Evolutionary conservation across 2,888 invertebrate genomes (phyloP), one percentile per base, ranked within the genome.

Genomic region (Clunio marinus): DNA sequence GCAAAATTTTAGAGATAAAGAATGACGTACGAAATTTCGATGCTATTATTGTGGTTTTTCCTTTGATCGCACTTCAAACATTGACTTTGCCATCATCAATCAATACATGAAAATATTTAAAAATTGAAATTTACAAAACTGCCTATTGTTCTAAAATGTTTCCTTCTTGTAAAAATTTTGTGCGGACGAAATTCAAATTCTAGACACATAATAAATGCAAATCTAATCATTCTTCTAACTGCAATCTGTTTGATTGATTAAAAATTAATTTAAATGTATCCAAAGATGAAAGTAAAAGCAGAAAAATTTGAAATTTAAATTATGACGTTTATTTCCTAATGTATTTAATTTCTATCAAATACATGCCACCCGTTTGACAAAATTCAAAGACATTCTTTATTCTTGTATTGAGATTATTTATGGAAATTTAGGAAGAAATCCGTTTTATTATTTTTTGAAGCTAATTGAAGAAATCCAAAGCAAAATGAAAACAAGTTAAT

Each of bases 241-340:
- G 20, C 20, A 27, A 27, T 8, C 57, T 15, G 15, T 62, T 57
- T 46, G 46, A 63, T 63, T 45, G 63, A 63, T 45, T 27, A 51
- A 17, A 20, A 28, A 65, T 46, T 41, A 45, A 63, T 35, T 63
- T 41, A 13, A 45, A 63, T 27, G 24, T n/a, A 66, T 63, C 25
- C 28, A 24, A 37, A 20, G 37, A 22, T 2, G 17, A 15, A 17
- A 5, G 59, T 22, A 27, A 27, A 28, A n/a, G 57, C 25, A 22
- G 25, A 32, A 22, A 66, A 66, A 55, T 66, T 66, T 66, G 27
- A 66, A 51, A 55, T 51, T 66, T 35, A 66, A 66, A 66, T 66
- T 66, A 66, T 51, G 63, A 46, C 57, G 8, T 57, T 57, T 13
- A 57, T 57, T 4, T 57, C 46, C 66, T 66, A 66, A 66, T 59